Evolutionary conservation across 2,888 invertebrate genomes (phyloP).

Genomic region (Caenorhabditis sulstoni): DNA sequence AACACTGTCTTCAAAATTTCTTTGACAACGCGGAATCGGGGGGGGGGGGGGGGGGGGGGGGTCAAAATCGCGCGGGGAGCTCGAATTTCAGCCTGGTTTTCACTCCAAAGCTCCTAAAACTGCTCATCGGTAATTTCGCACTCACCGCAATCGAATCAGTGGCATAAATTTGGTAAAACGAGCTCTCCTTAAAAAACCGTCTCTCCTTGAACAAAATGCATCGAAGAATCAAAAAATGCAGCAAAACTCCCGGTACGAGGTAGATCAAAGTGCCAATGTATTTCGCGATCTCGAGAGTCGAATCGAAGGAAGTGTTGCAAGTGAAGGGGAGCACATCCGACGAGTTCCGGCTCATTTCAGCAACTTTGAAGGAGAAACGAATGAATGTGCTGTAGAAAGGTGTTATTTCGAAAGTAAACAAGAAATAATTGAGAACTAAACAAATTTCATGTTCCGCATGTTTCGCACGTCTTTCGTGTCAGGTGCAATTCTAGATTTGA

Average conservation of each 20-base stretch:
- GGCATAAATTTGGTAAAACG: slow-evolving; percentile 11
- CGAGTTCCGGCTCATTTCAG: no score
- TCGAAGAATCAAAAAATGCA: slow-evolving; percentile 14
- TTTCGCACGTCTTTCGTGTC: no score
- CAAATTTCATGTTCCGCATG: no score
- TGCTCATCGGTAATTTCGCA: neutral
- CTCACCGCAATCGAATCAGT: slow-evolving; percentile 23
- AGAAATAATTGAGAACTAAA: no score
- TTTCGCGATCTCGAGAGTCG: slow-evolving; percentile 11
- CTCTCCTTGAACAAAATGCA: neutral
- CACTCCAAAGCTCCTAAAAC: neutral
- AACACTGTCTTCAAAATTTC: no score
- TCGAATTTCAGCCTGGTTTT: slow-evolving; percentile 11
- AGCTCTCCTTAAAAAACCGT: slow-evolving; percentile 11
- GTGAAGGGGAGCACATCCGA: slow-evolving; percentile 4
- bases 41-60: no score
- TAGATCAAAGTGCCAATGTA: slow-evolving; percentile 10
- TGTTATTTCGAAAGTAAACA: no score
- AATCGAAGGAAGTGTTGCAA: slow-evolving; percentile 1
- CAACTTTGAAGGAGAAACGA: no score
- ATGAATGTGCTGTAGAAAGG: no score
- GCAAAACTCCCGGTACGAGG: slow-evolving; percentile 8
- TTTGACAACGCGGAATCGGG: no score
- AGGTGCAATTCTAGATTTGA: no score
- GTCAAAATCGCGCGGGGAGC: neutral